Evolutionary conservation across 2,113 vertebrate species (phyloP), one percentile per base, ranked within the genome.

Genomic region (Sturnira hondurensis): DNA sequence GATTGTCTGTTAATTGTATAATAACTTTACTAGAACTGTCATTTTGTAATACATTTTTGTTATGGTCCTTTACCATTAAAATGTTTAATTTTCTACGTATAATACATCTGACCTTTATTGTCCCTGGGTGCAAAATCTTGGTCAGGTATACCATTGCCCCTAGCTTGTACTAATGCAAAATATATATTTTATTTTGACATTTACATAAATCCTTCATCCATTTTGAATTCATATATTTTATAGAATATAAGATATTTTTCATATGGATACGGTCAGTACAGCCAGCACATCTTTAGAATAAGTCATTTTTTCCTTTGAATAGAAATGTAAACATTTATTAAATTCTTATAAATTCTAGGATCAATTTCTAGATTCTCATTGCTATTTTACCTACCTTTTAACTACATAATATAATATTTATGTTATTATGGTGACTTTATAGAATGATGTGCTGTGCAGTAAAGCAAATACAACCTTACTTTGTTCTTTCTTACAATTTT

Each of bases 1-100:
- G 38, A n/a, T 31, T 74, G 13, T 12, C 17, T 86, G 12, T 54
- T 94, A 71, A 86, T 54, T 92, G 26, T 38, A 77, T 78, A 58
- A 52, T 50, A 90, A 76, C 31, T 45, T 43, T 76, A 41, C 22
- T 54, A 88, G 38, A 95, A 82, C 22, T 76, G 68, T 54, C 22
- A 86, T 50, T 84, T 93, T 85, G n/a, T 58, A 96, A 47, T 36
- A 88, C 33, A 93, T 67, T 77, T 78, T 96, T 36, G 84, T 82
- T 70, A 96, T 14, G 0, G 4, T 19, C 26, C 10, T 68, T 71
- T 89, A 54, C 5, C 50, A 83, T 2, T 78, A 7, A 74, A 86
- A 74, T 61, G 16, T 58, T 82, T 82, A 61, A 58, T 43, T 82
- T 88, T 95, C 45, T 54, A 13, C 54, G 28, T 77, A 19, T 28